A percentile compares a stretch with the other conserved stretches of the same genome.
These are phyloP conservation scores for Holothuria leucospilota DNA, from an alignment of 53 echinoderm and acorn worm genomes.

Conservation along the genomic window DNA sequence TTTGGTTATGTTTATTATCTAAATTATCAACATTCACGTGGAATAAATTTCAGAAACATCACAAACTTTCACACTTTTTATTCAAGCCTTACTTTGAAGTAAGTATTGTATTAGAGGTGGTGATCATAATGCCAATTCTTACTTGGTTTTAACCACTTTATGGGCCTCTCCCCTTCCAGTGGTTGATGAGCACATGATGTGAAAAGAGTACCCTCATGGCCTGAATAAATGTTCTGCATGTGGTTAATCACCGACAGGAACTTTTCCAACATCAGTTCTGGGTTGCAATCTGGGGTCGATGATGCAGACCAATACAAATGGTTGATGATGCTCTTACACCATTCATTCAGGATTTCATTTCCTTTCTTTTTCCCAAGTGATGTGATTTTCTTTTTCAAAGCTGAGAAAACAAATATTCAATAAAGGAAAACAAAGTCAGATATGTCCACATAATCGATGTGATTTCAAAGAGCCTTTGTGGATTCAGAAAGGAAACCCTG, in stretches of 20 bases:
- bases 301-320: slow-evolving; percentile 60
- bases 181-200: slow-evolving; percentile 61
- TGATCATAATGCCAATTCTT: neutral
- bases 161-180: slow-evolving; percentile 43
- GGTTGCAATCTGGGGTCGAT: slow-evolving; percentile 50
- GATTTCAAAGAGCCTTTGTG: too few species aligned
- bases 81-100: too few species aligned
- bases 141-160: slow-evolving; percentile 70
- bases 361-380: slow-evolving; percentile 52
- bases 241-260: slow-evolving; percentile 49
- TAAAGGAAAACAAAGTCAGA: neutral
- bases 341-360: slow-evolving; percentile 12
- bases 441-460: too few species aligned
- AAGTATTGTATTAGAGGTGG: too few species aligned
- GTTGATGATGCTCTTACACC: slow-evolving; percentile 52
- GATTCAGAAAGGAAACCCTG: too few species aligned
- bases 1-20: too few species aligned
- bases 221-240: slow-evolving; percentile 39
- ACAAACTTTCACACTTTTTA: too few species aligned
- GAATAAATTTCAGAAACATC: too few species aligned
- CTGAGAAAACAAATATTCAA: slow-evolving; percentile 14
- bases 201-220: slow-evolving; percentile 52
- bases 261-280: slow-evolving; percentile 46
- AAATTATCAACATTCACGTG: too few species aligned
- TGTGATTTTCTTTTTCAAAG: slow-evolving; percentile 53